Evolutionary conservation across 1,140 invertebrate genomes (phyloP).

Genomic region (Habropoda laboriosa): DNA sequence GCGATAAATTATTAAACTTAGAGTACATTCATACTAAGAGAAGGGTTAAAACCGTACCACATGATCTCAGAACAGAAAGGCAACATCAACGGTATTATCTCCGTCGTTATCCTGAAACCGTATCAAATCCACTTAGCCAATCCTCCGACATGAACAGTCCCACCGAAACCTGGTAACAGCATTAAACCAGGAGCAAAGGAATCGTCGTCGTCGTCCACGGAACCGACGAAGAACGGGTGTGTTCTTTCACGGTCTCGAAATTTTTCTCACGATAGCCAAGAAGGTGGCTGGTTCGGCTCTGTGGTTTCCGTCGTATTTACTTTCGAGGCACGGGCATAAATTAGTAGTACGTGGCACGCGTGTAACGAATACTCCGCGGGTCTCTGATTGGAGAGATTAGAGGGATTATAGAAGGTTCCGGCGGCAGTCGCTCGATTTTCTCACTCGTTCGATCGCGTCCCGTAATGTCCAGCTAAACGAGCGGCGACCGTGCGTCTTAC

Average conservation of each 20-base stretch:
- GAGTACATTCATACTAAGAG: no score
- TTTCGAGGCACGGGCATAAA: conserved; percentile 65
- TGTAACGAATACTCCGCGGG: conserved; percentile 60
- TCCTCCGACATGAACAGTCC: neutral
- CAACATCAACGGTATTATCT: neutral
- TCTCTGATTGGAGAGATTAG: conserved; percentile 62
- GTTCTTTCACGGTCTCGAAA: conserved; percentile 1
- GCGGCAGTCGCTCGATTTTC: conserved; percentile 36
- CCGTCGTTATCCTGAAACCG: neutral
- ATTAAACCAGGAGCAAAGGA: neutral
- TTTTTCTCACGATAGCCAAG: conserved; percentile 50
- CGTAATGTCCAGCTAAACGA: conserved; percentile 17
- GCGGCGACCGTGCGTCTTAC: conserved; percentile 46
- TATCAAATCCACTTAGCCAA: conserved; percentile 13
- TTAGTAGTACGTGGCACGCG: conserved; percentile 66
- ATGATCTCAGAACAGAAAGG: neutral
- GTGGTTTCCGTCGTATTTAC: conserved; percentile 52
- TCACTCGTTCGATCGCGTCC: conserved; percentile 37
- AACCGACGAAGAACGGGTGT: neutral
- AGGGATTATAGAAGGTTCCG: conserved; percentile 49
- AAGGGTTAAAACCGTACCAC: no score
- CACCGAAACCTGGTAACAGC: neutral
- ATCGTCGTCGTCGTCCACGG: neutral
- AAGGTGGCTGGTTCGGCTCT: conserved; percentile 29
- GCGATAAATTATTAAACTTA: no score